Base-by-base conservation (phyloP, 2,888 invertebrate genomes). In the Eumacrocentrus americanus region DNA sequence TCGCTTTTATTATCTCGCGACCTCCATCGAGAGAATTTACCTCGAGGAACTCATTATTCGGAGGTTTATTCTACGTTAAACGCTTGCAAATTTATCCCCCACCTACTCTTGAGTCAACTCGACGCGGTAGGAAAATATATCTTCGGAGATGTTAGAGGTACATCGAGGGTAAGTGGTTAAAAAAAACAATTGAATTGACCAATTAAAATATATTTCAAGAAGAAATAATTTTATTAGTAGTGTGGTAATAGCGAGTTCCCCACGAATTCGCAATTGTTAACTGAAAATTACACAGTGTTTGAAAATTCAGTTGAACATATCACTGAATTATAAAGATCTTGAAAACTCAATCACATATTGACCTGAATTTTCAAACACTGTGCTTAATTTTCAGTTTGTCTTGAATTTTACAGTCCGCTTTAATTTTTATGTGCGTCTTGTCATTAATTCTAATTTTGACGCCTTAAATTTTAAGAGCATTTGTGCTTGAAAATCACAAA, bases 1-100 rank as follows among this genome's bases (percentile, higher is more conserved):
- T 59, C 59, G 53, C 22, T 59, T 55, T 56, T 23, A 60, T 60
- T 47, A 56, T 55, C 34, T 42, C 18, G 18, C 60, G 42, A 55
- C 55, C 74, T 75, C 73, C 65, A 62, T 67, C 66, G 71, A 69
- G 76, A 71, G 75, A 78, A 77, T 78, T 76, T 72, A 46, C 22
- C 73, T 72, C 71, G 70, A 68, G 72, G 70, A 74, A 77, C 78
- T 78, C 78, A 78, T 78, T 79, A 77, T 79, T 76, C 76, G 77
- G 74, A 75, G 75, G 79, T 79, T 79, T 79, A 79, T 78, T 79
- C 77, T 76, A 72, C 75, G 74, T 73, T 75, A 75, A 76, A 76
- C 69, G 50, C 50, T 60, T 55, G 60, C 23, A 37, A 60, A 60
- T 55, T 60, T 50, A 22, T 38, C 48, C 50, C 25, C 38, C 34